Percentiles rank a stretch among this genome's conserved stretches.
Evolutionary conservation across 53 echinoderm and acorn worm species (phyloP).

Genomic region (Stichopus horrens): DNA sequence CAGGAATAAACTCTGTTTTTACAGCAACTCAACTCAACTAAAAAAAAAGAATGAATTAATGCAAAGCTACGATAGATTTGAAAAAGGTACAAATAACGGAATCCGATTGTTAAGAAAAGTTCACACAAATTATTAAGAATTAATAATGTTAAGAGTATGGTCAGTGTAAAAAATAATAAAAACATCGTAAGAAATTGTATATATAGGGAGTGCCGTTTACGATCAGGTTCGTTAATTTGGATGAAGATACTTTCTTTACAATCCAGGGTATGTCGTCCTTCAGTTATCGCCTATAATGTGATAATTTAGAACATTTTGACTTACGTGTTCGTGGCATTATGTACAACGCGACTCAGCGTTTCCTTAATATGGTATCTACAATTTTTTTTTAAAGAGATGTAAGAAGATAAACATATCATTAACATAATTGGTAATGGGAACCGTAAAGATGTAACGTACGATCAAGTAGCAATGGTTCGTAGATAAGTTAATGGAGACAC

Average conservation of each 20-base stretch:
- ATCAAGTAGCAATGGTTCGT: too few species aligned
- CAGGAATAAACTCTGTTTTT: background rate
- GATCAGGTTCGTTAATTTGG: background rate
- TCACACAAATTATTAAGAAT: too few species aligned
- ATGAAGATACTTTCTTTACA: background rate
- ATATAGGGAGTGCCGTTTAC: background rate
- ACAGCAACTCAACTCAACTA: background rate
- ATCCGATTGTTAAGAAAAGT: background rate
- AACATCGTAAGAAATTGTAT: conserved; percentile 3
- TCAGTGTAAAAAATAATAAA: background rate
- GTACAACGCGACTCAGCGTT: background rate
- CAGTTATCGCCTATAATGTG: background rate
- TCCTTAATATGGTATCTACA: background rate
- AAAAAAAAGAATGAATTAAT: background rate
- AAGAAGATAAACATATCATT: background rate
- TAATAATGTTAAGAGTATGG: background rate
- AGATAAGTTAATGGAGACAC: too few species aligned
- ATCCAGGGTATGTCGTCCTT: too few species aligned
- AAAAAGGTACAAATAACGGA: background rate
- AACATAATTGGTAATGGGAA: background rate
- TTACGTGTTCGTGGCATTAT: background rate
- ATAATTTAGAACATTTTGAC: too few species aligned
- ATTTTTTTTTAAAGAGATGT: background rate
- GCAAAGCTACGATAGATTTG: background rate
- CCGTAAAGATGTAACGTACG: too few species aligned